A percentile compares a stretch with the other conserved stretches of the same genome.
phyloP scores from a whole-genome alignment of 2,113 vertebrate genomes.

The Ophiodon elongatus region DNA sequence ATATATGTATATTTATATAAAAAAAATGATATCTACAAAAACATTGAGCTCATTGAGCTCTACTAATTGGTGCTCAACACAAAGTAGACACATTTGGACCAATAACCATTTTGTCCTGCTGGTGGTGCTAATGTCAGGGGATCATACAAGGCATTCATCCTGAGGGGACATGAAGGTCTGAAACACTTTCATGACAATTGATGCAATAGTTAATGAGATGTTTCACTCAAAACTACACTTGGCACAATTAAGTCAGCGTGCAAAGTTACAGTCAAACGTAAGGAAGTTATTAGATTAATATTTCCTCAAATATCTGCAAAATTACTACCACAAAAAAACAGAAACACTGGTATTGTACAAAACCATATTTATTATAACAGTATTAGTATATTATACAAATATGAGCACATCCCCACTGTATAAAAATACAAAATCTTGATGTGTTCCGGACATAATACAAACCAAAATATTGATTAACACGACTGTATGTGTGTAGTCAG shows the following conservation, averaged over 20 bases:
- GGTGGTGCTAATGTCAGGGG: not conserved
- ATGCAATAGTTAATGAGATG: not conserved
- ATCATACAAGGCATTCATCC: not conserved
- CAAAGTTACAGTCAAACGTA: not conserved
- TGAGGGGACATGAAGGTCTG: not conserved
- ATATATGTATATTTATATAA: not conserved
- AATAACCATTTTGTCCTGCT: not conserved
- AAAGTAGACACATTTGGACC: not conserved
- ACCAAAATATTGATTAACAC: conserved; percentile 36
- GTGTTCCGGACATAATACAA: conserved; percentile 44
- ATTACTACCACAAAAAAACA: conserved; percentile 4
- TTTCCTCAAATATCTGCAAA: not conserved
- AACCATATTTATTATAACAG: conserved; percentile 81
- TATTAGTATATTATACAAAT: conserved; percentile 78
- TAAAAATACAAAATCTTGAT: conserved; percentile 69
- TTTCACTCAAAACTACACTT: not conserved
- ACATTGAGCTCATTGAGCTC: too few relatives aligned
- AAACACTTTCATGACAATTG: not conserved
- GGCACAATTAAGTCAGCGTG: not conserved
- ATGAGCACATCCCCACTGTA: conserved; percentile 55
- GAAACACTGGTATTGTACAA: conserved; percentile 67
- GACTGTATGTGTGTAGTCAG: conserved; percentile 55
- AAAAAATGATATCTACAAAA: too few relatives aligned
- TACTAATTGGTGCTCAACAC: not conserved
- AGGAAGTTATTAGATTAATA: not conserved